Base-by-base conservation (phyloP, 2,113 vertebrate genomes). In the Tragelaphus imberbis region DNA sequence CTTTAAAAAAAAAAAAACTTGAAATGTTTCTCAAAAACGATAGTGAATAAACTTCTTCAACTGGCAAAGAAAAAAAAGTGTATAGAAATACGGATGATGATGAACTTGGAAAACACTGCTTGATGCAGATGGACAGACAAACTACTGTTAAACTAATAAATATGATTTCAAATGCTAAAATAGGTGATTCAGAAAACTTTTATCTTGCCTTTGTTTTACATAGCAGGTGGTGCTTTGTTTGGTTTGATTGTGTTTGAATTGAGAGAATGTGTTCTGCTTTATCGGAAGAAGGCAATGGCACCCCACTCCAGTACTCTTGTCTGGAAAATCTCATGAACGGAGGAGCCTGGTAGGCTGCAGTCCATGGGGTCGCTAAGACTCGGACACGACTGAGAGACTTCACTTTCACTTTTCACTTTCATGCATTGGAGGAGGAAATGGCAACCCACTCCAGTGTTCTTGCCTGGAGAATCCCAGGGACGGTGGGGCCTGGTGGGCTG, bases 231-330 rank as follows among this genome's bases (percentile, higher is more conserved):
- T 97, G 90, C 96, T 82, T 82, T 97, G 25, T 82, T 82, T 97
- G n/a, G 92, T 84, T 96, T 88, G 90, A 97, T 97, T 93, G 88
- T 93, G 91, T 92, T 98, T 98, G 95, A 97, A 98, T 47, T 53
- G 63, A 63, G 17, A 28, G 11, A 75, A 97, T 97, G 91, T 96
- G 94, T 97, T 98, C 87, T 97, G 98, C 80, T 94, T 92, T 96
- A 96, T 91, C 5, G 44, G 44, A 44, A 44, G 44, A 44, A 44
- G 44, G 44, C 44, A 44, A 44, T 44, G 44, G 44, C 44, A 44
- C 44, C 44, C 44, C 44, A 44, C 40, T 44, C 40, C 40, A 44
- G 40, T 44, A 44, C 40, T 44, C 40, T 44, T 44, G 40, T 5
- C 40, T 44, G 40, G 40, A 44, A 44, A 44, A 44, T 44, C 40